Evolutionary conservation across 2,888 invertebrate species (phyloP), one percentile per base, ranked within the genome.

Genomic region (Ashinkailepas kermadecensis): DNA sequence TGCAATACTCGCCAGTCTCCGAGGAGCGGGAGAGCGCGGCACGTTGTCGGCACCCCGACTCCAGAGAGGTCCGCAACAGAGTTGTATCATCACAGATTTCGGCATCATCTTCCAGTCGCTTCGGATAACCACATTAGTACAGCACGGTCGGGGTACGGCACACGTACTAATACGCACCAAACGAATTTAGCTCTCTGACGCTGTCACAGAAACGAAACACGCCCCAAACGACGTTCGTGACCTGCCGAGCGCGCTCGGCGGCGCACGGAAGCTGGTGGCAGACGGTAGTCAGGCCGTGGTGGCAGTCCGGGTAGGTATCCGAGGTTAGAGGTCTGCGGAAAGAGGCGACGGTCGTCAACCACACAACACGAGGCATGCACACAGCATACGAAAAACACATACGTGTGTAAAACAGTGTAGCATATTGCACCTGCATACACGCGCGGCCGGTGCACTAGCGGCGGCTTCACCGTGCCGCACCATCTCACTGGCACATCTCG

Each of bases 61-160:
- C 65, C 65, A 39, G 62, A 7, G 62, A 18, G 62, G 65, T 23
- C 23, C 65, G 23, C 3, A 23, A 65, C 23, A 65, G 23, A 56
- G 56, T 56, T 74, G 56, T 39, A 56, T 74, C 65, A 65, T 65
- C 74, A 74, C 74, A 74, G 74, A 74, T 74, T 74, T 74, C 56
- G 74, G 54, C 65, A 65, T 65, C n/a, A 65, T 65, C 65, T 65
- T 39, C 39, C 65, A 59, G 12, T 23, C 65, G 9, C 23, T n/a
- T 13, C 62, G 62, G 62, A 62, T 18, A 39, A 62, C 62, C 62
- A 62, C 62, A 62, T 62, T 18, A 62, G 62, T 18, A 62, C 62
- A 62, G 62, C 18, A 62, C 13, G 7, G 62, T 62, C 3, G 62
- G 18, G 62, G 18, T 15, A 7, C 62, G 62, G 18, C 39, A 39